Conservation (phyloP, 2,888 invertebrate genomes). For the Anthophora plumipes region DNA sequence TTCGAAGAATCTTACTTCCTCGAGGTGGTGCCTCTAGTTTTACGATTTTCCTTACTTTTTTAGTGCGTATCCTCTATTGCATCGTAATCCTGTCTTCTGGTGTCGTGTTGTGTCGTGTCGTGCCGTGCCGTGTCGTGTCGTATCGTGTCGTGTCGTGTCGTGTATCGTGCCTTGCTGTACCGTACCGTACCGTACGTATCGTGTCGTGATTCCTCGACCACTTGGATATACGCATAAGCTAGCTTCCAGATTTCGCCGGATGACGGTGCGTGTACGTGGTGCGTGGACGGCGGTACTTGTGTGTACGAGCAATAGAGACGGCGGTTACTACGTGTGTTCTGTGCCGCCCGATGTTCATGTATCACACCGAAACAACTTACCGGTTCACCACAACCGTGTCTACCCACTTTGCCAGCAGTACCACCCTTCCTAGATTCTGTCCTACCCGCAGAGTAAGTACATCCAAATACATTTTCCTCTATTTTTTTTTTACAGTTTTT, state of each 20-base stretch:
- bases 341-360: slow-evolving; percentile 72
- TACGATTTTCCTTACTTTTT: slow-evolving; percentile 32
- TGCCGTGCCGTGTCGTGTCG: slow-evolving; percentile 3
- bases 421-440: slow-evolving; percentile 77
- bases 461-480: slow-evolving; percentile 4
- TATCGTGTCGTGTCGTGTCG: slow-evolving; percentile 21
- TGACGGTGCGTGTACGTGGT: slow-evolving; percentile 71
- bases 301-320: slow-evolving; percentile 64
- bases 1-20: slow-evolving; percentile 32
- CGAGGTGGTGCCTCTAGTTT: slow-evolving; percentile 39
- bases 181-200: slow-evolving; percentile 42
- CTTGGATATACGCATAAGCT: slow-evolving; percentile 52
- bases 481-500: background rate
- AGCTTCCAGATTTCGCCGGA: slow-evolving; percentile 57
- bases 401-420: slow-evolving; percentile 60
- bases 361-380: slow-evolving; percentile 56
- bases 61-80: slow-evolving; percentile 40
- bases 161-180: slow-evolving; percentile 17
- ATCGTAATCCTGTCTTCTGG: slow-evolving; percentile 9
- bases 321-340: slow-evolving; percentile 63
- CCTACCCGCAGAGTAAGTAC: slow-evolving; percentile 78
- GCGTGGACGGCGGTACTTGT: slow-evolving; percentile 66
- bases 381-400: slow-evolving; percentile 60
- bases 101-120: slow-evolving; percentile 25
- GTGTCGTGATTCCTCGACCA: slow-evolving; percentile 47